Base-by-base conservation (phyloP, 2,113 vertebrate species). In the Puffinus mauretanicus region DNA sequence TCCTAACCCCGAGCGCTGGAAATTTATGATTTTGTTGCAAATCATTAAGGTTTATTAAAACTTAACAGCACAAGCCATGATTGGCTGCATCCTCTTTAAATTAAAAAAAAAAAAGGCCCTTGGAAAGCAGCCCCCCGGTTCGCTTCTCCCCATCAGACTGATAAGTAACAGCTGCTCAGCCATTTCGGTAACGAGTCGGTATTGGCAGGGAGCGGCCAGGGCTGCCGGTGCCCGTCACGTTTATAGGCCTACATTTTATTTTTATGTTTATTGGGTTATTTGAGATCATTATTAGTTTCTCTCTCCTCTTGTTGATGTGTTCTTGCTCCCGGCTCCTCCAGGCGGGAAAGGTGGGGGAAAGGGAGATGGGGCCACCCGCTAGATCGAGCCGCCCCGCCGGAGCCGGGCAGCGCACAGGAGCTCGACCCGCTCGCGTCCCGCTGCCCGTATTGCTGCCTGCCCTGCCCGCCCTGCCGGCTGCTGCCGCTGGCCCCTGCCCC, bases 241-340 rank as follows among this genome's bases (percentile, higher is more conserved):
- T 96, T 97, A 96, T 97, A 88, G 87, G 85, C 86, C 96, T 84
- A 93, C 95, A 95, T 96, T 96, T 97, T 96, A 97, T 93, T 96
- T 97, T 96, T 93, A 96, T 90, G 95, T 96, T 97, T 96, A 96
- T 97, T 97, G 94, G 95, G 93, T 97, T 97, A 97, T 97, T 95
- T 97, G 95, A 96, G 87, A 94, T 95, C 93, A 94, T 95, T 97
- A 96, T 96, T 96, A 97, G 96, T 96, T 96, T 96, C 95, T 84
- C 82, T 95, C 97, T 95, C 80, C 95, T 92, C 93, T 95, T 69
- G 84, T 85, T 92, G 92, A 95, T 83, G 80, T 96, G 94, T 95
- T 97, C 92, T 96, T 76, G 90, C 93, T 94, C 93, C 89, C 4
- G 73, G 87, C 88, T 96, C 81, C 80, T 96, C 47, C 65, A 66